A percentile compares a stretch with the other conserved stretches of the same genome.
phyloP scores from a whole-genome alignment of 2,797 vertebrate species.

The Tokudaia tokunoshimensis region DNA sequence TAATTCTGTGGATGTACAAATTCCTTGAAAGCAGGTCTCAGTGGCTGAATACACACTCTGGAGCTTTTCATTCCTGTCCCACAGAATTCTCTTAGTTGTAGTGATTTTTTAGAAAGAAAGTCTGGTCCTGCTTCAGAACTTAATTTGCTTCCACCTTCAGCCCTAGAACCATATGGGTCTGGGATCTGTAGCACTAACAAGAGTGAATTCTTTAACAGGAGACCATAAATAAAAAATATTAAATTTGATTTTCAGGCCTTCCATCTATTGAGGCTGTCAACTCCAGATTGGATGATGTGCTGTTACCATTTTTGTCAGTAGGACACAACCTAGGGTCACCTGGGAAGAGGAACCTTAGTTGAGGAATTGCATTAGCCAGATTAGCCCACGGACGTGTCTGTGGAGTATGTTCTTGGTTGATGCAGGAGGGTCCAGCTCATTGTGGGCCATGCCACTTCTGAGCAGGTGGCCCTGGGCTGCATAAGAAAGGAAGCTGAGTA shows the following conservation, averaged over 20 bases:
- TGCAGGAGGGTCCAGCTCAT: neutral
- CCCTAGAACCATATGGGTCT: neutral
- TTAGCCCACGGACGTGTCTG: neutral
- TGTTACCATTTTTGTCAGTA: neutral
- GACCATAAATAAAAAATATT: neutral
- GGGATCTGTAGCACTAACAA: neutral
- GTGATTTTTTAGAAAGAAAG: constrained; percentile 36
- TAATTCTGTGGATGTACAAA: neutral
- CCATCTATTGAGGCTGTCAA: neutral
- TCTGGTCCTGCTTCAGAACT: neutral
- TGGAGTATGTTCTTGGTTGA: neutral
- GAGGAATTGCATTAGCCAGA: neutral
- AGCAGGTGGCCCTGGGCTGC: neutral
- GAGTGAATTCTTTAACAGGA: neutral
- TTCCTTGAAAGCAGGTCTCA: neutral
- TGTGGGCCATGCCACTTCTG: neutral
- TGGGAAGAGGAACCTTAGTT: neutral
- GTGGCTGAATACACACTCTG: neutral
- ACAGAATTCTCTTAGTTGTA: constrained; percentile 11
- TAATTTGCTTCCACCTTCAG: constrained; percentile 25
- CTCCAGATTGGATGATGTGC: neutral
- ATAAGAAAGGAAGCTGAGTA: neutral
- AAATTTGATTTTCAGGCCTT: neutral
- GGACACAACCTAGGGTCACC: neutral
- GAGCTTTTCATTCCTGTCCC: neutral